Conservation (phyloP, 2,797 vertebrate genomes). For the Parambassis ranga region DNA sequence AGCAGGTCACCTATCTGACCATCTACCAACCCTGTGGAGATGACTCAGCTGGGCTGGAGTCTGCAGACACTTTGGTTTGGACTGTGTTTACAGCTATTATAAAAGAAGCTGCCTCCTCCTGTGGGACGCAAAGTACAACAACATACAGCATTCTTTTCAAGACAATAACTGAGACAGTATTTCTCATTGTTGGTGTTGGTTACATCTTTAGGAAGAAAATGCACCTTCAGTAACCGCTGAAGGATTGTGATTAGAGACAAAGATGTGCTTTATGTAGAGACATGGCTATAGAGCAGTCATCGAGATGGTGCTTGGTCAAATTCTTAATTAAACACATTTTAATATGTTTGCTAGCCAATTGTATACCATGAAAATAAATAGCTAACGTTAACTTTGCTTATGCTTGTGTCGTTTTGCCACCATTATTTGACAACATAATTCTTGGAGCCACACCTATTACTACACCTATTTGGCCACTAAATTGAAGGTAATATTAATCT, state of each 20-base stretch:
- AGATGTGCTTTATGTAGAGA: constrained; percentile 17
- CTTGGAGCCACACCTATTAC: no score
- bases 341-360: no score
- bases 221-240: neutral
- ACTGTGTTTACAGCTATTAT: neutral
- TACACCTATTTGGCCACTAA: no score
- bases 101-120: neutral
- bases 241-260: constrained; percentile 19
- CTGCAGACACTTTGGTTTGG: neutral
- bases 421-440: no score
- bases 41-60: neutral
- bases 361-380: no score
- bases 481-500: no score
- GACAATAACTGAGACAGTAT: constrained; percentile 11
- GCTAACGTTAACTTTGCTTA: no score
- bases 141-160: constrained; percentile 19
- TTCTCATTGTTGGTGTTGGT: constrained; percentile 25
- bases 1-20: neutral
- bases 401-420: no score
- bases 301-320: neutral
- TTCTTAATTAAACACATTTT: neutral
- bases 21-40: neutral
- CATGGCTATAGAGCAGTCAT: neutral
- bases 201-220: constrained; percentile 17
- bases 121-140: constrained; percentile 10